Base-by-base conservation (phyloP, 2,888 invertebrate species). In the Athetis lepigone region DNA sequence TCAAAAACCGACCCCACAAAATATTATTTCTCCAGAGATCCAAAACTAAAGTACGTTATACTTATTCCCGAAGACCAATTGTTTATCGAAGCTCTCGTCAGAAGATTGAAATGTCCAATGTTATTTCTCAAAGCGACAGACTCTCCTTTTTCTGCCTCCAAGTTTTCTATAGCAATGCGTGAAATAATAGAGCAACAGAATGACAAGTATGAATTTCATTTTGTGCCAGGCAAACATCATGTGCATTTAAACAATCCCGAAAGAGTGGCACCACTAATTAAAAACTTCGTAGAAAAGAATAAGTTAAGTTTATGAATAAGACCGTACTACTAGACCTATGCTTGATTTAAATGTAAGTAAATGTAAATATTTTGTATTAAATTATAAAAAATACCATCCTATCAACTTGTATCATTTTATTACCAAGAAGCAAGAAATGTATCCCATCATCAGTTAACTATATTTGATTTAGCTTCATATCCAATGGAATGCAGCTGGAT, bases 181-280 rank as follows among this genome's bases (percentile, higher is more conserved):
- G 94, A 95, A 46, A 82, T 95, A 8, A 84, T 97, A 23, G 95
- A 92, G 60, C 89, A 91, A 61, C 95, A 81, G 70, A 95, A 96
- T 79, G 90, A 90, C 0, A 91, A 95, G 49, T 97, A 96, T 78
- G 95, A 96, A 81, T 95, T 94, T 69, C 95, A 96, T 60, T 93
- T 95, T 66, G 90, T 97, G 1, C 95, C 96, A 11, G 97, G 97
- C 0, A 95, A 95, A 3, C 98, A 98, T 90, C 97, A 97, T 86
- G 94, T 96, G 13, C 97, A 97, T 91, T 94, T 98, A 63, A 97
- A 96, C 75, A 92, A 96, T 73, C 96, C 97, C 2, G 95, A 96
- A 81, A 86, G 84, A 69, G 89, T 97, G 19, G 95, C 95, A 1
- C 93, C 95, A 3, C 84, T 95, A 42, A 94, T 97, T 21, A 92